phyloP scores from a whole-genome alignment of 2,888 invertebrate genomes.

The Tetheella fluctuosa region DNA sequence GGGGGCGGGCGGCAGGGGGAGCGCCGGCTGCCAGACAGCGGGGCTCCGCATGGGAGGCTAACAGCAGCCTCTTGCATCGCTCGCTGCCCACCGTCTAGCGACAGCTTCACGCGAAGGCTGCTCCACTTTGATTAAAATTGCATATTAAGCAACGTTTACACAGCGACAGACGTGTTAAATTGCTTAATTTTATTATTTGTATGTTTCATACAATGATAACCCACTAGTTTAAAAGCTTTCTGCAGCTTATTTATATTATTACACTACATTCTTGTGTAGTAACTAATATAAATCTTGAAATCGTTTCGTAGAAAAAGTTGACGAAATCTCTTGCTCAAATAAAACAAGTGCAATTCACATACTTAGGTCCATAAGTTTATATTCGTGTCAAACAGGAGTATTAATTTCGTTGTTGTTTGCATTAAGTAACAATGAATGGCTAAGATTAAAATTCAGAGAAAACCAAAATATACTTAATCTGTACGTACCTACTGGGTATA shows the following conservation, averaged over 20 bases:
- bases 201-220: neutral
- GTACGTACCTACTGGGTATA: too few relatives aligned
- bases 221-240: neutral
- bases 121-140: constrained; percentile 76
- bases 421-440: too few relatives aligned
- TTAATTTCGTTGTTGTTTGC: too few relatives aligned
- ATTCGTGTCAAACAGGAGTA: too few relatives aligned
- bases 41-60: constrained; percentile 83
- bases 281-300: too few relatives aligned
- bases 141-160: constrained; percentile 56
- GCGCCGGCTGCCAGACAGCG: constrained; percentile 81
- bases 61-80: constrained; percentile 79
- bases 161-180: constrained; percentile 40
- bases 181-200: constrained; percentile 25
- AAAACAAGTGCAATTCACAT: too few relatives aligned
- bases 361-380: too few relatives aligned
- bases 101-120: constrained; percentile 75
- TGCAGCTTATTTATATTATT: neutral
- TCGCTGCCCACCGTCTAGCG: constrained; percentile 67
- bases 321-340: too few relatives aligned
- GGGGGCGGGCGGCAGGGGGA: constrained; percentile 43
- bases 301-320: too few relatives aligned
- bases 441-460: too few relatives aligned
- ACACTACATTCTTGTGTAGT: too few relatives aligned
- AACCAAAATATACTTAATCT: too few relatives aligned